Evolutionary conservation across 1,140 invertebrate species (phyloP).

Genomic region (Penaeus indicus): DNA sequence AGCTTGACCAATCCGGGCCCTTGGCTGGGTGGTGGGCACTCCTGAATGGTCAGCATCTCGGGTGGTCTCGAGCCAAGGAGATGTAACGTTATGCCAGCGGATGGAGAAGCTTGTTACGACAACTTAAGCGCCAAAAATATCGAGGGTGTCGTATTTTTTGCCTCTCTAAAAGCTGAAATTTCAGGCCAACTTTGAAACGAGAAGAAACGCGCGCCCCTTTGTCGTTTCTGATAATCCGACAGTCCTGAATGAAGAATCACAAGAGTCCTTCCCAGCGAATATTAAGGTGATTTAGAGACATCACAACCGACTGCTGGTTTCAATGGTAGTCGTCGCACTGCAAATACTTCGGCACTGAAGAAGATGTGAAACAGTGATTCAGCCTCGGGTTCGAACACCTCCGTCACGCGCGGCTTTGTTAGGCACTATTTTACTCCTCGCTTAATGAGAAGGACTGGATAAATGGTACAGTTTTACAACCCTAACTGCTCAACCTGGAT

Average conservation of each 20-base stretch:
- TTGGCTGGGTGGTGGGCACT: neutral
- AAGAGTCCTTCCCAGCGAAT: too few relatives aligned
- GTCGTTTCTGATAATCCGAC: too few relatives aligned
- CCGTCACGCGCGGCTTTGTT: too few relatives aligned
- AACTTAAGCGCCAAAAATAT: neutral
- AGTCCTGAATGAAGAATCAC: too few relatives aligned
- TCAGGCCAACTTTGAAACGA: too few relatives aligned
- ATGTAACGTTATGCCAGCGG: neutral
- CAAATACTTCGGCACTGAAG: neutral
- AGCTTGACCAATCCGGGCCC: neutral
- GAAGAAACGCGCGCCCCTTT: too few relatives aligned
- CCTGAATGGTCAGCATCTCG: constrained; percentile 27
- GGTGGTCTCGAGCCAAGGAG: neutral
- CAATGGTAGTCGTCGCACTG: too few relatives aligned
- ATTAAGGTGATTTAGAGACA: too few relatives aligned
- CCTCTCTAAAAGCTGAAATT: too few relatives aligned
- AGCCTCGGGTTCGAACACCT: neutral
- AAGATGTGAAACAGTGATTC: neutral
- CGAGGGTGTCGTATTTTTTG: too few relatives aligned
- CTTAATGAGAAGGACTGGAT: neutral
- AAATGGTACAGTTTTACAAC: constrained; percentile 9
- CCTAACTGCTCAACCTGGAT: neutral
- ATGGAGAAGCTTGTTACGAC: neutral
- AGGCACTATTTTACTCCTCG: neutral
- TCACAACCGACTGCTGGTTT: too few relatives aligned